A percentile compares a stretch with the other conserved stretches of the same genome.
phyloP scores from a whole-genome alignment of 2,888 invertebrate species.

The Onchidella celtica region DNA sequence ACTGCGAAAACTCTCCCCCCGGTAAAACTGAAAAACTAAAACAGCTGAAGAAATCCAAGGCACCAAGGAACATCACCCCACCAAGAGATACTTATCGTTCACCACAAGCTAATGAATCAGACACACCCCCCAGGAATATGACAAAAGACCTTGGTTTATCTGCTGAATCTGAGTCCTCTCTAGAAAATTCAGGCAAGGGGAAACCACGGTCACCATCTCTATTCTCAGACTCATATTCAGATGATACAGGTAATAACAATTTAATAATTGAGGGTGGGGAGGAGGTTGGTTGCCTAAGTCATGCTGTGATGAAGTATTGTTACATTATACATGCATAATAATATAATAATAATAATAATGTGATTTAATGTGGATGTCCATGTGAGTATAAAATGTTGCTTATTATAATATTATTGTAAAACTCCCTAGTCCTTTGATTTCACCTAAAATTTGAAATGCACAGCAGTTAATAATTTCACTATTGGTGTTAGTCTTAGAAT shows the following conservation, averaged over 20 bases:
- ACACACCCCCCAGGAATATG: background rate
- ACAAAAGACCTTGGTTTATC: background rate
- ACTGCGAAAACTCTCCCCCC: conserved; percentile 26
- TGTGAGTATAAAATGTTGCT: too few species aligned
- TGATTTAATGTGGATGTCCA: too few species aligned
- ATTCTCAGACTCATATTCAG: conserved; percentile 35
- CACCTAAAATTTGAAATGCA: too few species aligned
- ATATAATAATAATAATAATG: too few species aligned
- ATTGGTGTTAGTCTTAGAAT: too few species aligned
- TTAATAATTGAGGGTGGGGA: too few species aligned
- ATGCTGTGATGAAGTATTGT: too few species aligned
- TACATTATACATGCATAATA: too few species aligned
- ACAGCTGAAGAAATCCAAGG: background rate
- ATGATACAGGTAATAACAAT: conserved; percentile 37
- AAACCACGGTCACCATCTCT: conserved; percentile 25
- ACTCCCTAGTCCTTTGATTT: too few species aligned
- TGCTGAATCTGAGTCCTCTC: conserved; percentile 30
- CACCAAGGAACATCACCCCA: background rate
- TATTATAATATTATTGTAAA: too few species aligned
- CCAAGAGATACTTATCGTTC: conserved; percentile 22
- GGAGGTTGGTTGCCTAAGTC: too few species aligned
- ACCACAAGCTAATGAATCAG: background rate
- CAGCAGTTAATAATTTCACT: too few species aligned
- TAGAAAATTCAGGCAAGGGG: background rate
- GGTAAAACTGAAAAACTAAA: background rate